Conservation (phyloP, 2,113 vertebrate species). For the Mus spicilegus region DNA sequence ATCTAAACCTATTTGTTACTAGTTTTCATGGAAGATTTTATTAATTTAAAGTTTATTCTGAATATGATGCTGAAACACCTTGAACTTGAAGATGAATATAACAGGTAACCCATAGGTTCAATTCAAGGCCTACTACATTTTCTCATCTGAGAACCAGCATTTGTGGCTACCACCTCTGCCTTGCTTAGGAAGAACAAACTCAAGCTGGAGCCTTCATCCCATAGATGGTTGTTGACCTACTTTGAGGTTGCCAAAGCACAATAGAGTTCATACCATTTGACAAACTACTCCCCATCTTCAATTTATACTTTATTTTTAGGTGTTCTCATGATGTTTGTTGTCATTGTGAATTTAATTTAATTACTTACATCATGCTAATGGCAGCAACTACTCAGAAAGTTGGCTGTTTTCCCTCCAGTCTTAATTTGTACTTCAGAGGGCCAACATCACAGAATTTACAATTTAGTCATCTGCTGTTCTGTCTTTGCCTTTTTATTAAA, state of each 20-base stretch:
- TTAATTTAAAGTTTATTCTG: not conserved
- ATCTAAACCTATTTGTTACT: not conserved
- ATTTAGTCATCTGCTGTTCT: not conserved
- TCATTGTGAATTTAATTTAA: slow-evolving; percentile 28
- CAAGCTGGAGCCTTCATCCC: not conserved
- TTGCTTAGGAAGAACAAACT: not conserved
- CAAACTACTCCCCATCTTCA: not conserved
- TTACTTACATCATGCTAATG: not conserved
- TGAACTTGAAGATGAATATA: not conserved
- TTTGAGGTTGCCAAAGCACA: not conserved
- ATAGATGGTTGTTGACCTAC: not conserved
- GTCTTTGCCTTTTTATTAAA: slow-evolving; percentile 6
- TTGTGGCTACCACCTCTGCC: rapidly evolving
- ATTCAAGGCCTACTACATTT: not conserved
- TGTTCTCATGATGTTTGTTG: not conserved
- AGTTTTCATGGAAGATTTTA: not conserved
- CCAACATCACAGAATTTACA: not conserved
- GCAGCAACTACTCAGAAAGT: not conserved
- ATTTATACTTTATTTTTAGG: not conserved
- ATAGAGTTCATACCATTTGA: not conserved
- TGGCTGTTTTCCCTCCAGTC: not conserved
- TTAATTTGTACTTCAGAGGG: not conserved
- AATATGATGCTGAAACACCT: not conserved
- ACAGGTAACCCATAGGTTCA: not conserved
- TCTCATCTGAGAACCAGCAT: not conserved